Conservation (phyloP, 2,888 invertebrate species). For the Unio pictorum region DNA sequence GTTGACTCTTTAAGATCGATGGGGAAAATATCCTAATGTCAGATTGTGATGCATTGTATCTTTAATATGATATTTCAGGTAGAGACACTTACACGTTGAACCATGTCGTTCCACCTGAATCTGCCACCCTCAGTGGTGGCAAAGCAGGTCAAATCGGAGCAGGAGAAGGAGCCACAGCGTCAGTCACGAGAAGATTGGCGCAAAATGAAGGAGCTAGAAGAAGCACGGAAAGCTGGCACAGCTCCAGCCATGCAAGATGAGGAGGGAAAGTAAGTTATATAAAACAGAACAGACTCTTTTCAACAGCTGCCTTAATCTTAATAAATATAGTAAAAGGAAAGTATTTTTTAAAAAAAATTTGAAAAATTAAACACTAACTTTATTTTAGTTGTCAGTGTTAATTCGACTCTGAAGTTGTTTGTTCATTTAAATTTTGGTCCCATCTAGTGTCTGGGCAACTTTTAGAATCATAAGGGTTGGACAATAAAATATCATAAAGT, state of each 20-base stretch:
- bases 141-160: slow-evolving; percentile 59
- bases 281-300: neutral
- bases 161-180: slow-evolving; percentile 58
- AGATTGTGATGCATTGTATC: too few species aligned
- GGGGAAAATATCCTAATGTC: too few species aligned
- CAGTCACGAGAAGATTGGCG: slow-evolving; percentile 90
- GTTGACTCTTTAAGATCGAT: too few species aligned
- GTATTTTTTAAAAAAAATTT: too few species aligned
- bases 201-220: slow-evolving; percentile 97
- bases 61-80: too few species aligned
- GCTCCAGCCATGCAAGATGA: slow-evolving; percentile 91
- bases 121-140: slow-evolving; percentile 70
- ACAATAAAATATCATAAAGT: neutral
- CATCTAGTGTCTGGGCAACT: neutral
- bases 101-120: slow-evolving; percentile 67
- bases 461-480: neutral
- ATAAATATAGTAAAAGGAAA: neutral
- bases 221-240: slow-evolving; percentile 94
- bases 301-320: neutral
- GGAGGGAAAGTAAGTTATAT: slow-evolving; percentile 77
- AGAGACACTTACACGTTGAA: slow-evolving; percentile 4
- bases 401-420: too few species aligned
- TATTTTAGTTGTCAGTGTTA: too few species aligned
- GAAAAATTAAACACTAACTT: too few species aligned
- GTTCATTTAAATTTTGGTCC: too few species aligned